These are phyloP conservation scores for Scortum barcoo DNA, from an alignment of 2,113 vertebrate genomes.

Conservation along the genomic window DNA sequence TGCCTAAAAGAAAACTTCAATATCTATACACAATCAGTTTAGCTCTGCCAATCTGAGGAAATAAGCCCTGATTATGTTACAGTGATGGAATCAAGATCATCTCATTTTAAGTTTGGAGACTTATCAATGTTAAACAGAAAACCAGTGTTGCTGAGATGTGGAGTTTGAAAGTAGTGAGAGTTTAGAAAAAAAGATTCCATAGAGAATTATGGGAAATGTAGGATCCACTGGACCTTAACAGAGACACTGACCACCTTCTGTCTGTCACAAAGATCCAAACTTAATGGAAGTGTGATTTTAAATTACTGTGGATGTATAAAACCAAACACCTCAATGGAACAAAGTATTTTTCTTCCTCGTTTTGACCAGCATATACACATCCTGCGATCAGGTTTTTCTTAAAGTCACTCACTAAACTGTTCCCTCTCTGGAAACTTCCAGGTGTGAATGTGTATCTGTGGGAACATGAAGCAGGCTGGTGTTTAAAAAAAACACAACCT, in stretches of 20 bases:
- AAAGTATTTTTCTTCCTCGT: background rate
- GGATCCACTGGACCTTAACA: background rate
- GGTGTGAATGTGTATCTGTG: constrained; percentile 3
- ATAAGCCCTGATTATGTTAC: background rate
- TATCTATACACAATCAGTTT: background rate
- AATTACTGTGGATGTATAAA: background rate
- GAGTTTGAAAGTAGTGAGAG: background rate
- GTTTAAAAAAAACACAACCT: background rate
- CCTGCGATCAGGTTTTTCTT: background rate
- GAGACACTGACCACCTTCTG: background rate
- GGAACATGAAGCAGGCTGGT: background rate
- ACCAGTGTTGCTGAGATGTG: background rate
- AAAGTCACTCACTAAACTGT: too few species aligned
- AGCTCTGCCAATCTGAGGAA: background rate
- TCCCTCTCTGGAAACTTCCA: constrained; percentile 21
- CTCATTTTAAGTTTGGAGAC: background rate
- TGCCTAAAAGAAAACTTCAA: background rate
- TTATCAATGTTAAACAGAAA: background rate
- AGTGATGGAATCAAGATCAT: background rate
- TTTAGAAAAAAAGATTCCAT: background rate
- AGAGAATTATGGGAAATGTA: background rate
- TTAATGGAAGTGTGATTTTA: background rate
- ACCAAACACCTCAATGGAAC: background rate
- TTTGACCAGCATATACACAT: background rate
- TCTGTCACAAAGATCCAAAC: too few species aligned